Conservation (phyloP, 92 coral and sea anemone genomes). For the Phenganax marumi region DNA sequence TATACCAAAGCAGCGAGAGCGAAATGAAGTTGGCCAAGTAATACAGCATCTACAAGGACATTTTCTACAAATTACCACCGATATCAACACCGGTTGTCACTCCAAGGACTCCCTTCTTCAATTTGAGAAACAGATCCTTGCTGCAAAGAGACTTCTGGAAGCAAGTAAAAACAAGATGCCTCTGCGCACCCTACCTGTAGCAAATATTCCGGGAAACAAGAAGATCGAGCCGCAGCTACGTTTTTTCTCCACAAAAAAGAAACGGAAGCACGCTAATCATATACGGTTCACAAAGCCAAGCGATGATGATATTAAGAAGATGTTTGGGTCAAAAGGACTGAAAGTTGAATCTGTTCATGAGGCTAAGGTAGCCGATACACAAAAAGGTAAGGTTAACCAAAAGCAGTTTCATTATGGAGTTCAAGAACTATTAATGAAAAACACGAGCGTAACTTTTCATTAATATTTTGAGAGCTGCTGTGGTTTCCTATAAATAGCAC, state of each 20-base stretch:
- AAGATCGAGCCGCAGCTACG: slow-evolving; percentile 36
- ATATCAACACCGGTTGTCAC: slow-evolving; percentile 8
- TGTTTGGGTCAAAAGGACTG: slow-evolving; percentile 1
- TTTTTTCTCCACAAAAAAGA: slow-evolving; percentile 30
- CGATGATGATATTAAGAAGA: slow-evolving; percentile 34
- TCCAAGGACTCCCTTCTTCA: slow-evolving; percentile 32
- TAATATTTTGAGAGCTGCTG: no score
- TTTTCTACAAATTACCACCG: slow-evolving; percentile 28
- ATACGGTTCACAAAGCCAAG: slow-evolving; percentile 35
- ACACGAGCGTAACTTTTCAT: no score
- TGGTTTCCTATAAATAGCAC: no score
- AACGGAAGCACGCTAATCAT: slow-evolving; percentile 24
- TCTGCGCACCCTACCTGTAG: slow-evolving; percentile 14
- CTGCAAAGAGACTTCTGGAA: slow-evolving; percentile 40
- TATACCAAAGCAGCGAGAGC: slow-evolving; percentile 26
- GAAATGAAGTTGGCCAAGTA: slow-evolving; percentile 25
- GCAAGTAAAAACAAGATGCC: slow-evolving; percentile 23
- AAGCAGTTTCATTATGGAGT: background rate
- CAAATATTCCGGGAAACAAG: slow-evolving; percentile 39
- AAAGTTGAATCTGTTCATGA: background rate
- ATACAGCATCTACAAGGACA: slow-evolving; percentile 23
- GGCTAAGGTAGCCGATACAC: background rate
- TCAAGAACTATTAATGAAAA: no score
- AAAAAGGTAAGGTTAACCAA: background rate
- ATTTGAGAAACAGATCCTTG: slow-evolving; percentile 29